Evolutionary conservation across 2,113 vertebrate species (phyloP).

Genomic region (Oryzias curvinotus): DNA sequence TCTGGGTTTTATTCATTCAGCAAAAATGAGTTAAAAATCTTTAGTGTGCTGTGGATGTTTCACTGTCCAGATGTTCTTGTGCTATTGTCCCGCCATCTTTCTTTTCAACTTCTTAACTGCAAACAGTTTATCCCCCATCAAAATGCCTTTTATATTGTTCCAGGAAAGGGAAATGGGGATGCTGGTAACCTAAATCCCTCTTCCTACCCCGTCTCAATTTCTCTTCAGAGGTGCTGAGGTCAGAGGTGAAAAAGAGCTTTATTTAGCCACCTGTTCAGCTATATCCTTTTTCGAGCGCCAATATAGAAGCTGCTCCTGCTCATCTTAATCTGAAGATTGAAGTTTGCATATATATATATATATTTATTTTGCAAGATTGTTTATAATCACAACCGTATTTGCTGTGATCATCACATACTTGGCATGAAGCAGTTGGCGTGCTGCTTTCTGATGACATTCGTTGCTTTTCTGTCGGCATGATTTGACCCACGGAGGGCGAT

Average conservation of each 20-base stretch:
- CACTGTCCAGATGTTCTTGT: slow-evolving; percentile 11
- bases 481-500: slow-evolving; percentile 62
- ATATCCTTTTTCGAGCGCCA: slow-evolving; percentile 60
- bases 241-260: slow-evolving; percentile 69
- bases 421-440: slow-evolving; percentile 24
- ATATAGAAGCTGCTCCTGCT: slow-evolving; percentile 46
- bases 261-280: slow-evolving; percentile 69
- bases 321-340: slow-evolving; percentile 43
- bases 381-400: slow-evolving; percentile 1
- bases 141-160: slow-evolving; percentile 69
- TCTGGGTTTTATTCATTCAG: slow-evolving; percentile 16
- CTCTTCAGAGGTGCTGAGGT: slow-evolving; percentile 55
- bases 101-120: slow-evolving; percentile 33
- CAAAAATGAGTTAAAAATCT: no score
- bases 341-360: slow-evolving; percentile 8
- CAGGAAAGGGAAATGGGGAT: slow-evolving; percentile 62
- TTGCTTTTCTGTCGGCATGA: slow-evolving; percentile 66
- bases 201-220: slow-evolving; percentile 58
- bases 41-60: slow-evolving; percentile 3
- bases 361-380: slow-evolving; percentile 21
- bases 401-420: slow-evolving; percentile 31
- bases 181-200: slow-evolving; percentile 61
- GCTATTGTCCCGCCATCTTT: slow-evolving; percentile 25
- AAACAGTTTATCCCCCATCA: slow-evolving; percentile 34
- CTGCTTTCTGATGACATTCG: slow-evolving; percentile 55